Conservation (phyloP, 2,113 vertebrate genomes). For the Esox niger region DNA sequence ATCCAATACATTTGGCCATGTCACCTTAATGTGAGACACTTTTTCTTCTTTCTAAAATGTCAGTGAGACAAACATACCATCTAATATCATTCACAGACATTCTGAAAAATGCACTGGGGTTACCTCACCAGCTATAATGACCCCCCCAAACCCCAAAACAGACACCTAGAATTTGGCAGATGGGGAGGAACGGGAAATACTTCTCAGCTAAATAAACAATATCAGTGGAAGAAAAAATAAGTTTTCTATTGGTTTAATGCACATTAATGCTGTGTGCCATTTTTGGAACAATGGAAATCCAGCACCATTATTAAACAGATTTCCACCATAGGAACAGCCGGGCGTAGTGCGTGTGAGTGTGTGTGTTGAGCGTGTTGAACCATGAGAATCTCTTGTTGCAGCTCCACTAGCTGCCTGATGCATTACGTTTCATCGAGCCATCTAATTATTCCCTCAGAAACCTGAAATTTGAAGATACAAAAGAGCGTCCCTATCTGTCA, state of each 20-base stretch:
- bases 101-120: background rate
- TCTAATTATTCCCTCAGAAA: conserved; percentile 85
- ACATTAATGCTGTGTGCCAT: conserved; percentile 57
- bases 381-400: conserved; percentile 65
- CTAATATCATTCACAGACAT: no score
- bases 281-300: conserved; percentile 72
- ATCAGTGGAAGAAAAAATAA: conserved; percentile 60
- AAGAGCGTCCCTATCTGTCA: conserved; percentile 79
- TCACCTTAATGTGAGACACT: no score
- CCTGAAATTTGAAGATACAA: conserved; percentile 79
- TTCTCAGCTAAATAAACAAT: conserved; percentile 67
- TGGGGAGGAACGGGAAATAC: conserved; percentile 48
- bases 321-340: conserved; percentile 60
- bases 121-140: background rate
- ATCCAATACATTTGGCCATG: no score
- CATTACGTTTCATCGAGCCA: conserved; percentile 76
- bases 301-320: conserved; percentile 72
- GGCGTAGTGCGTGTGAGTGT: conserved; percentile 20
- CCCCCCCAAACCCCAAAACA: conserved; percentile 6
- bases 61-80: no score
- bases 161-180: conserved; percentile 51
- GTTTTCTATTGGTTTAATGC: conserved; percentile 66
- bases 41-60: no score
- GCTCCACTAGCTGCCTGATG: conserved; percentile 66
- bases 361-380: conserved; percentile 53